phyloP scores from a whole-genome alignment of 2,797 vertebrate genomes.

The Spondyliosoma cantharus region DNA sequence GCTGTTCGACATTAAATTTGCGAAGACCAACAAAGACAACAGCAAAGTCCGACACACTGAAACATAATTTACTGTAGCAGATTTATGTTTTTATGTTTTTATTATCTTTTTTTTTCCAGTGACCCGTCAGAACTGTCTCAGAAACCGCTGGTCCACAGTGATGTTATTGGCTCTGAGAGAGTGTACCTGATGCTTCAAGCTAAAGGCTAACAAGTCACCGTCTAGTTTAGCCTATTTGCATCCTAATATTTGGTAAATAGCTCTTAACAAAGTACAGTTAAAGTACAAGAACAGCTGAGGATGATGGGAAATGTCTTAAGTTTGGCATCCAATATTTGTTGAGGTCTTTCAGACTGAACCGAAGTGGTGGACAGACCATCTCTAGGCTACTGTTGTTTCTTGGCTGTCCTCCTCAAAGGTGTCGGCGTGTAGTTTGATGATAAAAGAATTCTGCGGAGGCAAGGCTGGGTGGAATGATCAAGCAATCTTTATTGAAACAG shows the following conservation, averaged over 20 bases:
- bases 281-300: background rate
- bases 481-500: too few relatives aligned
- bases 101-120: background rate
- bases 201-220: background rate
- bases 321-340: background rate
- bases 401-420: too few relatives aligned
- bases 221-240: background rate
- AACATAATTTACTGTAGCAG: background rate
- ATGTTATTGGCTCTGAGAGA: too few relatives aligned
- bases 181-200: background rate
- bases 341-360: background rate
- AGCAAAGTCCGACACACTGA: background rate
- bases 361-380: background rate
- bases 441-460: too few relatives aligned
- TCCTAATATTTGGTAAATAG: background rate
- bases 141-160: background rate
- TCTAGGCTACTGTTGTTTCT: too few relatives aligned
- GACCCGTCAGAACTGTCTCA: too few relatives aligned
- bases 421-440: too few relatives aligned
- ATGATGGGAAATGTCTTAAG: background rate
- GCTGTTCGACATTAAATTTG: too few relatives aligned
- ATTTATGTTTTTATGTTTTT: background rate
- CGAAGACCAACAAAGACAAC: background rate
- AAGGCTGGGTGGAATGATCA: too few relatives aligned
- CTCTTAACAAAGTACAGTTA: background rate